Evolutionary conservation across 2,797 vertebrate genomes (phyloP).

Genomic region (Tauraco hartlaubi): DNA sequence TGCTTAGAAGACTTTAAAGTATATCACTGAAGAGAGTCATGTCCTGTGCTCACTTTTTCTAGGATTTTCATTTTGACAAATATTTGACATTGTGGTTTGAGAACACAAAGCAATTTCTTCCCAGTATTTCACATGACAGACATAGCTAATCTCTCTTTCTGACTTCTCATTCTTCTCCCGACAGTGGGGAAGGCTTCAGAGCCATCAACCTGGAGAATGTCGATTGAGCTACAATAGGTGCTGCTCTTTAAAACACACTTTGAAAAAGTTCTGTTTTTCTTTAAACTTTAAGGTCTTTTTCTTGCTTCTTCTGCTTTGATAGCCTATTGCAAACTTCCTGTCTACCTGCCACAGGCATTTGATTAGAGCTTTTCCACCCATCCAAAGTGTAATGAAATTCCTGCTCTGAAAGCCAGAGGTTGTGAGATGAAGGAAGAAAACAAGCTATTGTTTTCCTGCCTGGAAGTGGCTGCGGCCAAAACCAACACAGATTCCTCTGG

Average conservation of each 20-base stretch:
- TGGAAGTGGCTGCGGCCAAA: constrained; percentile 74
- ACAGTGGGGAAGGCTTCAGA: neutral
- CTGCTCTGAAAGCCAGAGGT: constrained; percentile 8
- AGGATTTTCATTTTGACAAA: neutral
- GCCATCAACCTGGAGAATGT: neutral
- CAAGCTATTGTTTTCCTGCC: constrained; percentile 63
- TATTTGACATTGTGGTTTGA: neutral
- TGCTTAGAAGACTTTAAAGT: neutral
- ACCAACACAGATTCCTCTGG: constrained; percentile 64
- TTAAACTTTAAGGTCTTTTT: constrained; percentile 31
- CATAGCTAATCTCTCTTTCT: neutral
- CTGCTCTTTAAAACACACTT: neutral
- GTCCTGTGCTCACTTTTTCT: neutral
- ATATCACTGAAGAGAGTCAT: neutral
- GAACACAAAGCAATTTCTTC: neutral
- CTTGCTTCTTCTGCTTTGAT: constrained; percentile 42
- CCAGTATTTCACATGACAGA: neutral
- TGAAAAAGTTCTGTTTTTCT: constrained; percentile 22
- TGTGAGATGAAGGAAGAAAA: constrained; percentile 73
- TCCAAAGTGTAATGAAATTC: constrained; percentile 56
- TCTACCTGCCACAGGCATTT: constrained; percentile 60
- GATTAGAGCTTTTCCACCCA: constrained; percentile 41
- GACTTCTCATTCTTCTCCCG: neutral
- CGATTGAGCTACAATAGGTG: neutral
- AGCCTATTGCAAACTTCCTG: constrained; percentile 48